These are phyloP conservation scores for Clarias platycephalus DNA, from an alignment of 2,797 vertebrate species.

Conservation along the genomic window DNA sequence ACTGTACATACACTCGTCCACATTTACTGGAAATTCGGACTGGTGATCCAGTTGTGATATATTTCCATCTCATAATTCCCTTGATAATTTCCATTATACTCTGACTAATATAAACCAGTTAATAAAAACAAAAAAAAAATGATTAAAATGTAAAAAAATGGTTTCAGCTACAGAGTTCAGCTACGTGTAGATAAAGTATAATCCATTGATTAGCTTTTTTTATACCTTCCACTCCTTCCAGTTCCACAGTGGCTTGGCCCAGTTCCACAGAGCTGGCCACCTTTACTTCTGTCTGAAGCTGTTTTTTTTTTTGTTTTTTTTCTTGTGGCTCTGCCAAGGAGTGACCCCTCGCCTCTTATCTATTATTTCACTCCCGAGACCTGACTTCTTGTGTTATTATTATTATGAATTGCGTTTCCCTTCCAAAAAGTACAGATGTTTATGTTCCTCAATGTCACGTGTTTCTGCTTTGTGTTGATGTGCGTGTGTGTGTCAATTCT, in stretches of 20 bases:
- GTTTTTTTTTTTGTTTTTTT: background rate
- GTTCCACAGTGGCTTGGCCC: background rate
- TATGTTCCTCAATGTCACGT: background rate
- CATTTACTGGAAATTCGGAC: too few relatives aligned
- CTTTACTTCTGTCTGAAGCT: background rate
- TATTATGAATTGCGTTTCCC: background rate
- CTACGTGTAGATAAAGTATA: background rate
- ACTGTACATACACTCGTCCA: too few relatives aligned
- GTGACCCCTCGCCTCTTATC: background rate
- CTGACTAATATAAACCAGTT: background rate
- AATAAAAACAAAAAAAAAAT: background rate
- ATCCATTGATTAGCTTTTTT: background rate
- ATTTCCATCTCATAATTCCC: background rate
- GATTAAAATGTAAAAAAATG: background rate
- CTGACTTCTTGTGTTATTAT: background rate
- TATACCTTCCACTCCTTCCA: background rate
- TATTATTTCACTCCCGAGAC: background rate
- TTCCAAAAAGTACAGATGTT: background rate
- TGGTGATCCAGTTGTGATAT: background rate
- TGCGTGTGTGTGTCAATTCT: background rate
- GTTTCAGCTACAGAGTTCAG: background rate
- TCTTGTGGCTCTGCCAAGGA: background rate
- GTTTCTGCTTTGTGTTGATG: conserved; percentile 10
- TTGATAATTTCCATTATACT: background rate
- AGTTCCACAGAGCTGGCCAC: background rate